A percentile compares a stretch with the other conserved stretches of the same genome.
phyloP scores from a whole-genome alignment of 2,113 vertebrate genomes.

The Lepus europaeus region DNA sequence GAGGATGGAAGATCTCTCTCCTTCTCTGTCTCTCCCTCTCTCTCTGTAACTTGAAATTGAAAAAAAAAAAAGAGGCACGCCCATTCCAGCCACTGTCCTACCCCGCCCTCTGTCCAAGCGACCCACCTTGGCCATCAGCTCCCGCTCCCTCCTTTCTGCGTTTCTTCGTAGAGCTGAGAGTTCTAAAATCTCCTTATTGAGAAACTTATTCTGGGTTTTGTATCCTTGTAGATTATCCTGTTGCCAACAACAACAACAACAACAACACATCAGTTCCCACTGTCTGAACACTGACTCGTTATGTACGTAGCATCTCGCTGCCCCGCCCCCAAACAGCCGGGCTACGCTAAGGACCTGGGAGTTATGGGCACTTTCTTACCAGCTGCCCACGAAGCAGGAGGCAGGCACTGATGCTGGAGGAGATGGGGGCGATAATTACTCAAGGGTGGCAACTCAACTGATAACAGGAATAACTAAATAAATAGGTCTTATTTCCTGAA shows the following conservation, averaged over 20 bases:
- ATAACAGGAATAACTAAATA: background rate
- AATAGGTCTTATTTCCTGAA: background rate
- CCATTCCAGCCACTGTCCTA: background rate
- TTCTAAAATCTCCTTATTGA: constrained; percentile 99
- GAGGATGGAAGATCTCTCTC: too few species aligned
- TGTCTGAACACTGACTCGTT: background rate
- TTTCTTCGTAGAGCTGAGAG: constrained; percentile 95
- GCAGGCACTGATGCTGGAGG: background rate
- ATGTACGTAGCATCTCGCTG: background rate
- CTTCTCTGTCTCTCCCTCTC: too few species aligned
- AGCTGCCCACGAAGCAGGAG: accelerated
- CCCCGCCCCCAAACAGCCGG: background rate
- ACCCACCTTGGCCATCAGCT: constrained; percentile 95
- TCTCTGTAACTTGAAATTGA: too few species aligned
- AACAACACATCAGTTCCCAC: background rate
- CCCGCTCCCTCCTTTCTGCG: constrained; percentile 93
- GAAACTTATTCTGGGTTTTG: constrained; percentile 97
- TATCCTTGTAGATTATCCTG: constrained; percentile 98
- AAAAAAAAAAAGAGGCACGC: background rate
- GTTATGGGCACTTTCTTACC: too few species aligned
- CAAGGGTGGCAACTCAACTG: background rate
- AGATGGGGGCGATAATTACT: background rate
- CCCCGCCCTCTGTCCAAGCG: background rate
- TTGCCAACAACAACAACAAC: constrained; percentile 2
- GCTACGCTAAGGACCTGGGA: background rate